Conservation (phyloP, 2,888 invertebrate genomes). For the Melanostoma scalare region DNA sequence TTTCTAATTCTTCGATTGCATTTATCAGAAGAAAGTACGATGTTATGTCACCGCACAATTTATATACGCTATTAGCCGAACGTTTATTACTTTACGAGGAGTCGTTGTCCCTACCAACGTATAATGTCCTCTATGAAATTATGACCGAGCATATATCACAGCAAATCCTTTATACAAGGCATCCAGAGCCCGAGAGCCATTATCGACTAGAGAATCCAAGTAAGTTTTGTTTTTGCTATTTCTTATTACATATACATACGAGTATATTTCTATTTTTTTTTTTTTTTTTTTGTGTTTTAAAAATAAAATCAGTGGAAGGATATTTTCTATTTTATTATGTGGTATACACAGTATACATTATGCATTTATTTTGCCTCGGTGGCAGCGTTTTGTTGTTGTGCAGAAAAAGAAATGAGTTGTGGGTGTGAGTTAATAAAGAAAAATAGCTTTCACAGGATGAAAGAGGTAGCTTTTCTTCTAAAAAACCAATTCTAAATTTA, state of each 20-base stretch:
- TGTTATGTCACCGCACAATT: constrained; percentile 98
- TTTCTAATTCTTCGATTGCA: constrained; percentile 16
- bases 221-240: constrained; percentile 83
- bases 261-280: constrained; percentile 1
- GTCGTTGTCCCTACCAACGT: constrained; percentile 95
- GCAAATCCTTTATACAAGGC: constrained; percentile 95
- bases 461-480: constrained; percentile 2
- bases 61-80: constrained; percentile 97
- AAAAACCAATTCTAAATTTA: constrained; percentile 25
- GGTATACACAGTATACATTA: constrained; percentile 77
- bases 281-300: constrained; percentile 21
- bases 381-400: not conserved
- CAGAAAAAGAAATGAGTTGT: constrained; percentile 17
- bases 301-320: constrained; percentile 28
- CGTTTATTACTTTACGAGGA: constrained; percentile 94
- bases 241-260: not conserved
- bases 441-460: constrained; percentile 42
- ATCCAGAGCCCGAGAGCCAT: constrained; percentile 97
- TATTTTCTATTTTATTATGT: constrained; percentile 63
- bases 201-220: constrained; percentile 98
- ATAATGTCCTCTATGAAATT: constrained; percentile 99
- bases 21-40: constrained; percentile 95
- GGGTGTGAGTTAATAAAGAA: constrained; percentile 48
- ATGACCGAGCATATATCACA: constrained; percentile 98
- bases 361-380: constrained; percentile 83